Evolutionary conservation across 2,113 vertebrate genomes (phyloP).

Genomic region (Myxocyprinus asiaticus): DNA sequence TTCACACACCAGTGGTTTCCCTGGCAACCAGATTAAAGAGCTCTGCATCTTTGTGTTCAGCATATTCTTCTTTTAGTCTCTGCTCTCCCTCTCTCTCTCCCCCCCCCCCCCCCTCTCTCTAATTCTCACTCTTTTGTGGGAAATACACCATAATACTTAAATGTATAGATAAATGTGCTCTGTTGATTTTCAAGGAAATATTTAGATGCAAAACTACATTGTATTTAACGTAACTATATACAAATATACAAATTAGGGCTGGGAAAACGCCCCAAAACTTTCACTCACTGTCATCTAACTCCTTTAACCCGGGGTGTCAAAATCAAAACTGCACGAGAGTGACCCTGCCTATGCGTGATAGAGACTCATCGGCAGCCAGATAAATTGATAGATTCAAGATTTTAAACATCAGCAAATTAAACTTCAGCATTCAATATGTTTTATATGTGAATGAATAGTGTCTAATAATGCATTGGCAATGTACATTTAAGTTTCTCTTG

Average conservation of each 20-base stretch:
- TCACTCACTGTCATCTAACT: too few species aligned
- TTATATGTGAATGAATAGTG: too few species aligned
- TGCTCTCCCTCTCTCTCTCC: neutral
- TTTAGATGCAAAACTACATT: neutral
- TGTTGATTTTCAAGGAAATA: neutral
- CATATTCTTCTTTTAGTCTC: conserved; percentile 54
- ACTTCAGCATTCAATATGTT: too few species aligned
- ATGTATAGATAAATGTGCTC: neutral
- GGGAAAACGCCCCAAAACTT: too few species aligned
- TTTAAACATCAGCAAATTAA: too few species aligned
- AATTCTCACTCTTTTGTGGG: conserved; percentile 19
- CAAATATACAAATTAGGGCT: neutral
- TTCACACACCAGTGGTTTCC: conserved; percentile 56
- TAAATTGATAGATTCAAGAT: too few species aligned
- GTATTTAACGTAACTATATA: neutral
- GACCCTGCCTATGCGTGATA: too few species aligned
- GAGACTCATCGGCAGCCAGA: too few species aligned
- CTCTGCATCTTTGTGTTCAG: conserved; percentile 52
- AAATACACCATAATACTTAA: conserved; percentile 2
- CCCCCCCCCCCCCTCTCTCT: neutral
- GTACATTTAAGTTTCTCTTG: too few species aligned
- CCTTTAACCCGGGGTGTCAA: too few species aligned
- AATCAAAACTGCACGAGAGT: too few species aligned
- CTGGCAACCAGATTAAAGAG: conserved; percentile 61
- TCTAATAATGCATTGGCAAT: too few species aligned